Evolutionary conservation across 2,113 vertebrate genomes (phyloP).

Genomic region (Cavia porcellus): DNA sequence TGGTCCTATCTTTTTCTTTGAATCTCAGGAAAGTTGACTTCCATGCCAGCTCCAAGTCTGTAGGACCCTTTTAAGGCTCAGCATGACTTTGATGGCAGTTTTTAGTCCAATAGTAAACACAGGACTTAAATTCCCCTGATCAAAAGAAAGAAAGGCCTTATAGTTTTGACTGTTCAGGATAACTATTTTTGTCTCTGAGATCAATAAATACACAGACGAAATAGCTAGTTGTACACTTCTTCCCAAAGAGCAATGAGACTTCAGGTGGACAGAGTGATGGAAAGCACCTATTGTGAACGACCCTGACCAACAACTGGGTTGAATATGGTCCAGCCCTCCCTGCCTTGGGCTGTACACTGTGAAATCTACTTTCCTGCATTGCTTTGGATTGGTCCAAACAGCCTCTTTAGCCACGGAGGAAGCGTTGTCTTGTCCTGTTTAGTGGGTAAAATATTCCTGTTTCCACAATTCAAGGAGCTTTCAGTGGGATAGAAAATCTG

Average conservation of each 20-base stretch:
- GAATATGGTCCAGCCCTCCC: too few species aligned
- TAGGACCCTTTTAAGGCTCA: background rate
- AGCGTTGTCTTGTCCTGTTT: background rate
- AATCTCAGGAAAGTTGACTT: background rate
- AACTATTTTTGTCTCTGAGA: background rate
- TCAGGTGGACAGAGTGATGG: background rate
- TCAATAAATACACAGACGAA: background rate
- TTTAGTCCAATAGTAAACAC: background rate
- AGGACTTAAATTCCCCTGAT: background rate
- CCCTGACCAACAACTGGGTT: background rate
- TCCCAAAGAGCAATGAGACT: too few species aligned
- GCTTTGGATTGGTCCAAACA: background rate
- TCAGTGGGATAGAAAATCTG: background rate
- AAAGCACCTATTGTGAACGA: background rate
- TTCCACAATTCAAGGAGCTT: too few species aligned
- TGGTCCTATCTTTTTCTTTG: background rate
- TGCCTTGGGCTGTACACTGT: background rate
- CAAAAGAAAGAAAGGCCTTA: background rate
- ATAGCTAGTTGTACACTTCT: background rate
- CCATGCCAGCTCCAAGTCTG: too few species aligned
- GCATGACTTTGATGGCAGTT: too few species aligned
- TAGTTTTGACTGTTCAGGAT: background rate
- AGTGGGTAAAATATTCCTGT: too few species aligned
- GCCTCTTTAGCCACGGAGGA: background rate
- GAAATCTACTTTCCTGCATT: background rate